Evolutionary conservation across 2,797 vertebrate species (phyloP), one percentile per base, ranked within the genome.

Genomic region (Lemur catta): DNA sequence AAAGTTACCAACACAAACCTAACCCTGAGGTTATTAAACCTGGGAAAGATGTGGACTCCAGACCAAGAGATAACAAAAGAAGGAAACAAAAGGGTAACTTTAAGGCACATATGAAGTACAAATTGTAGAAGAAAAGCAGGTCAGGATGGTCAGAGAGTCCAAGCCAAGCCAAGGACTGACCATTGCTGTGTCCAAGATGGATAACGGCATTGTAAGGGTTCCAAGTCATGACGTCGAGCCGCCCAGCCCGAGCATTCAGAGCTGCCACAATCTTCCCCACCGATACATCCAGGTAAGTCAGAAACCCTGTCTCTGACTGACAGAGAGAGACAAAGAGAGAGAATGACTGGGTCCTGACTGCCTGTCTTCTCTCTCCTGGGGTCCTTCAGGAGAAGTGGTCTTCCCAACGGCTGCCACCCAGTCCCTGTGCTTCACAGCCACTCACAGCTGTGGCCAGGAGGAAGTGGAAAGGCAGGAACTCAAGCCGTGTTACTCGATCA

Each of bases 381-480:
- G 43, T 33, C 74, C 76, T 57, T 41, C 35, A 48, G 82, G 43
- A 79, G 0, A 22, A n/a, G 2, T 11, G 0, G 10, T 59, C 55
- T 84, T 89, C 79, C 65, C 71, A 84, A 41, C 22, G 38, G 41
- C 67, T 65, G 35, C 78, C 91, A 67, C n/a, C 61, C 7, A 1
- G 17, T 3, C 69, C 57, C 61, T n/a, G 3, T 33, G 38, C 57
- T 28, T 67, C n/a, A 20, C 0, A 1, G 43, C 0, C 78, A 93
- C 97, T 95, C 97, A 98, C 98, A 52, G 98, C 97, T 0, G 99
- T 99, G 67, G 99, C 99, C 6, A 99, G 98, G 50, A 99, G 97
- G 89, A 99, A 99, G 97, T 99, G 99, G 97, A 99, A 99, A 2
- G 99, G 99, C 74, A 99, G 99, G 97, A 99, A 99, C 97, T 99